These are phyloP conservation scores for Dascyllus trimaculatus DNA, from an alignment of 2,113 vertebrate species.

Conservation along the genomic window DNA sequence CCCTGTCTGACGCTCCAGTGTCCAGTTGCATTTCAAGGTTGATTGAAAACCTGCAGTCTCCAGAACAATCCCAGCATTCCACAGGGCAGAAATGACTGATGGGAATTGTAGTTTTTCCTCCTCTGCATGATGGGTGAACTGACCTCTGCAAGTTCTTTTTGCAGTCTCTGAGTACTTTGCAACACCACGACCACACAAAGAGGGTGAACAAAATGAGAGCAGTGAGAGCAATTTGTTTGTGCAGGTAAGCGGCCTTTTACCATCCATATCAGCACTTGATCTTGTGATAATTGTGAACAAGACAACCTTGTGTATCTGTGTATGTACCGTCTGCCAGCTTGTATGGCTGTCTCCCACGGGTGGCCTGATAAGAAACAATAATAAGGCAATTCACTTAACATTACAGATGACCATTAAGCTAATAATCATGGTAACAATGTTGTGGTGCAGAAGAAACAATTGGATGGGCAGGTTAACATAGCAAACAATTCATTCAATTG, in stretches of 20 bases:
- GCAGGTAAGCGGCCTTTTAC: conserved; percentile 7
- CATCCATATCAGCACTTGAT: conserved; percentile 46
- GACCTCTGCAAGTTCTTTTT: conserved; percentile 16
- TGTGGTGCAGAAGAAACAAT: conserved; percentile 35
- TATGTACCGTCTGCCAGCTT: conserved; percentile 5
- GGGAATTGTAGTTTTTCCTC: conserved; percentile 59
- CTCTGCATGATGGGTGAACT: conserved; percentile 1
- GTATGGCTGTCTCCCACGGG: conserved; percentile 30
- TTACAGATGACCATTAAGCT: conserved; percentile 66
- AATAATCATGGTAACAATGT: conserved; percentile 67
- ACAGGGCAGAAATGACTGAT: conserved; percentile 47
- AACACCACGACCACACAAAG: conserved; percentile 25
- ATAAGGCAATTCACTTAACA: conserved; percentile 68
- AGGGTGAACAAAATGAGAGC: not conserved
- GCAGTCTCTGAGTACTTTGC: conserved; percentile 8
- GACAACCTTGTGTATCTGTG: conserved; percentile 35
- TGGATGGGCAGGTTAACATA: conserved; percentile 51
- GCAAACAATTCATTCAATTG: conserved; percentile 47
- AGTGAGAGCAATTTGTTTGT: conserved; percentile 18
- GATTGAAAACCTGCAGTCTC: conserved; percentile 72
- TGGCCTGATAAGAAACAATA: conserved; percentile 64
- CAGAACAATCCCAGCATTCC: conserved; percentile 73
- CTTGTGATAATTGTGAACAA: conserved; percentile 64
- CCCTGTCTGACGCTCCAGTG: conserved; percentile 61
- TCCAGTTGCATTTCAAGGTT: conserved; percentile 77